Evolutionary conservation across 2,113 vertebrate genomes (phyloP).

Genomic region (Indicator maculatus): DNA sequence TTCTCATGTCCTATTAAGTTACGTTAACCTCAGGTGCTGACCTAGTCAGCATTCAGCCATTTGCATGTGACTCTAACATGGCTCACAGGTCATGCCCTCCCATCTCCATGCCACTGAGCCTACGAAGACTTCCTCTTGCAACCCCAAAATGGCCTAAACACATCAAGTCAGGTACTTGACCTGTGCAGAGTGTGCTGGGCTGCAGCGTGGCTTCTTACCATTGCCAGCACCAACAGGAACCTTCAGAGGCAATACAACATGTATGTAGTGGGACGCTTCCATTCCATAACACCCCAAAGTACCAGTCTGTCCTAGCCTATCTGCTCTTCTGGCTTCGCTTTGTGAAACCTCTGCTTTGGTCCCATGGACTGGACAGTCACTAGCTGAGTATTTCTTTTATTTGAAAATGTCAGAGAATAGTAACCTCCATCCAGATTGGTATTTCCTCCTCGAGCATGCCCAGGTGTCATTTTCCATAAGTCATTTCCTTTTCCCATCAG

Average conservation of each 20-base stretch:
- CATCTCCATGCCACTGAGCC: accelerated
- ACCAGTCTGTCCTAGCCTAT: too few species aligned
- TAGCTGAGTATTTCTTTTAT: not conserved
- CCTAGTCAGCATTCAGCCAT: not conserved
- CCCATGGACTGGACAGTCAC: not conserved
- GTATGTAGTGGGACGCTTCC: accelerated
- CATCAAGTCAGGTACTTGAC: accelerated
- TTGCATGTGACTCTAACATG: not conserved
- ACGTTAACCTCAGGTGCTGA: not conserved
- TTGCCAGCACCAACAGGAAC: not conserved
- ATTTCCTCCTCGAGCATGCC: not conserved
- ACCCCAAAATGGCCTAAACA: accelerated
- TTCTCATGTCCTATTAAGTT: not conserved
- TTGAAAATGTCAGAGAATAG: not conserved
- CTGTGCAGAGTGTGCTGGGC: not conserved
- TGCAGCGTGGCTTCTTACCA: not conserved
- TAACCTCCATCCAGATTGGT: not conserved
- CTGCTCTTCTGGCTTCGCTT: not conserved
- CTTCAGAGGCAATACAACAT: not conserved
- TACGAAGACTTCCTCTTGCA: not conserved
- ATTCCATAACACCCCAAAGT: accelerated
- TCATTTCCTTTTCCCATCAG: not conserved
- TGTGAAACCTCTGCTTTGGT: not conserved
- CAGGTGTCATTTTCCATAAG: conserved; percentile 19
- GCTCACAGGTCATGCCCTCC: not conserved